A percentile compares a stretch with the other conserved stretches of the same genome.
phyloP scores from a whole-genome alignment of 2,888 invertebrate species.

The Cephus rjabovi region DNA sequence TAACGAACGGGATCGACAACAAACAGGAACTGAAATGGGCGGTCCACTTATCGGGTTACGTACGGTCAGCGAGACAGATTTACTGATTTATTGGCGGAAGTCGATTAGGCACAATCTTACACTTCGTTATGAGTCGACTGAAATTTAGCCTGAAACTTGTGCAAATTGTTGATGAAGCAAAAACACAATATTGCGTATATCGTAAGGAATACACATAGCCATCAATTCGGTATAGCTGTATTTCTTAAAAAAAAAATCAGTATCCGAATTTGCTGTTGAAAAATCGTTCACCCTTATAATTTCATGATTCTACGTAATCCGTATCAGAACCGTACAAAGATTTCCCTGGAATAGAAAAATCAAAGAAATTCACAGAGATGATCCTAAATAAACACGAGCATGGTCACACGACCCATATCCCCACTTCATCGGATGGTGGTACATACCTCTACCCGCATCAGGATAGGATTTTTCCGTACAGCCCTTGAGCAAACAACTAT shows the following conservation, averaged over 20 bases:
- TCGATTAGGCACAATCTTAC: constrained; percentile 55
- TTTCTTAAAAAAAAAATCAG: background rate
- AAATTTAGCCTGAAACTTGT: background rate
- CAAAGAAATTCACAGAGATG: constrained; percentile 39
- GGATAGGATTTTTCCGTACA: constrained; percentile 32
- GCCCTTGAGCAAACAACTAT: constrained; percentile 53
- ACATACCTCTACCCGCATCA: constrained; percentile 19
- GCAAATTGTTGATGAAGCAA: background rate
- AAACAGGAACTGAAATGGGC: constrained; percentile 55
- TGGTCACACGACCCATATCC: constrained; percentile 59
- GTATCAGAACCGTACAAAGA: constrained; percentile 22
- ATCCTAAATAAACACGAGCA: constrained; percentile 63
- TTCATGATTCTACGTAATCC: constrained; percentile 24
- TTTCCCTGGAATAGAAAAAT: constrained; percentile 25
- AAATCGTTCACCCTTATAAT: background rate
- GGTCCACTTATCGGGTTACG: constrained; percentile 50
- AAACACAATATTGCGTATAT: background rate
- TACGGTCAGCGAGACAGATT: constrained; percentile 20
- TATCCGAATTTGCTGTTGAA: background rate
- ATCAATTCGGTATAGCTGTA: background rate
- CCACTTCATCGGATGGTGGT: constrained; percentile 33
- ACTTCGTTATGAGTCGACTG: constrained; percentile 26
- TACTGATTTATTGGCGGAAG: constrained; percentile 57
- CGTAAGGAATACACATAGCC: background rate
- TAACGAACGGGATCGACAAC: constrained; percentile 45